Evolutionary conservation across 2,113 vertebrate genomes (phyloP).

Genomic region (Nycticorax nycticorax): DNA sequence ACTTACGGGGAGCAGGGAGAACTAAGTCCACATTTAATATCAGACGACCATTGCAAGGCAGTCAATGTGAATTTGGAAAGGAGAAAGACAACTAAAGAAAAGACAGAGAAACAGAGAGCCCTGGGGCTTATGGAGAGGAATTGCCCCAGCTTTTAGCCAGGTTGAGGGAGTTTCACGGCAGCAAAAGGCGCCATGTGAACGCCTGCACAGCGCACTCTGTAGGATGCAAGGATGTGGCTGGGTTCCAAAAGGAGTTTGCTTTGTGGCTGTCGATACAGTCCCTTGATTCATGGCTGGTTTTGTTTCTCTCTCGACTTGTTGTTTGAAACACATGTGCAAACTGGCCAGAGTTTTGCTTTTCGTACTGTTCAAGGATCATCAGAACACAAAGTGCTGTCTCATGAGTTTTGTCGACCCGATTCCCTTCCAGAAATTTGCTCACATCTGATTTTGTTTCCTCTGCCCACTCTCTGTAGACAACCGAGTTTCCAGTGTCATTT

Average conservation of each 20-base stretch:
- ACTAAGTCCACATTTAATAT: background rate
- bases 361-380: conserved; percentile 18
- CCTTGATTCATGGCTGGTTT: conserved; percentile 54
- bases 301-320: conserved; percentile 30
- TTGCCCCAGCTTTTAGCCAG: conserved; percentile 44
- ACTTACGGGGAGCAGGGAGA: background rate
- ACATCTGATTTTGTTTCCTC: conserved; percentile 74
- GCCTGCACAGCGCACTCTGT: background rate
- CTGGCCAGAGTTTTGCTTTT: conserved; percentile 43
- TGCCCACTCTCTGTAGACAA: conserved; percentile 75
- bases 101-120: background rate
- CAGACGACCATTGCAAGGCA: background rate
- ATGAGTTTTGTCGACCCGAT: conserved; percentile 53
- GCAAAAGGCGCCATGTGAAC: background rate
- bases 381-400: conserved; percentile 53
- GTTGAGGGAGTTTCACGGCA: background rate
- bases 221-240: conserved; percentile 28
- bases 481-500: conserved; percentile 73
- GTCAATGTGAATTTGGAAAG: background rate
- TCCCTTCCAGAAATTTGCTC: conserved; percentile 66
- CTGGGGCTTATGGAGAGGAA: background rate
- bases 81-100: background rate
- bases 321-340: conserved; percentile 57
- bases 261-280: conserved; percentile 13
- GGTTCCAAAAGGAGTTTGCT: conserved; percentile 55